Conservation (phyloP, 2,797 vertebrate species). For the Falco cherrug region DNA sequence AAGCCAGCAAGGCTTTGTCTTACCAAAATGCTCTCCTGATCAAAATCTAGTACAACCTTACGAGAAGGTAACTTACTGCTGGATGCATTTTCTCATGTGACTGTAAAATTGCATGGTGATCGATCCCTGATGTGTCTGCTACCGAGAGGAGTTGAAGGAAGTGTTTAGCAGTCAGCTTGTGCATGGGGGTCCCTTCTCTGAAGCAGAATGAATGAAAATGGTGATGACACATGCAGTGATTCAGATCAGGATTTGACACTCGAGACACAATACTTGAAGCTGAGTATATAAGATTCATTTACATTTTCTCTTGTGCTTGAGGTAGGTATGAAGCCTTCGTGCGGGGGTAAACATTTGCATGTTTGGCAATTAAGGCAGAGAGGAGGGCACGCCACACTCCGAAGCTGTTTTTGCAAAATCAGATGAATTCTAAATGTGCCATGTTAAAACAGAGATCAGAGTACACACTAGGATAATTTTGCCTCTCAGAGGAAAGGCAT, state of each 20-base stretch:
- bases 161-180: neutral
- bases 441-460: conserved; percentile 30
- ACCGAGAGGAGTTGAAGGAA: neutral
- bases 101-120: fast-evolving
- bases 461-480: conserved; percentile 25
- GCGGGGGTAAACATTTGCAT: neutral
- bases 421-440: neutral
- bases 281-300: neutral
- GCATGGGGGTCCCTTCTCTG: neutral
- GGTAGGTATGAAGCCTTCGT: neutral
- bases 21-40: neutral
- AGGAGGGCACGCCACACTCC: neutral
- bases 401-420: neutral
- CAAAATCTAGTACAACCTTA: neutral
- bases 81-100: neutral
- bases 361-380: conserved; percentile 12
- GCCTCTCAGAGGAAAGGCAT: conserved; percentile 31
- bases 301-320: neutral
- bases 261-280: neutral
- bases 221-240: neutral
- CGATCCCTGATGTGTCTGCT: neutral
- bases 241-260: neutral
- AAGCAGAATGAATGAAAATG: neutral
- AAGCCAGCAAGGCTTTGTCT: neutral
- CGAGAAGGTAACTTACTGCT: neutral